These are phyloP conservation scores for Epizoanthus illoricatus DNA, from an alignment of 92 coral and sea anemone genomes.

Conservation along the genomic window DNA sequence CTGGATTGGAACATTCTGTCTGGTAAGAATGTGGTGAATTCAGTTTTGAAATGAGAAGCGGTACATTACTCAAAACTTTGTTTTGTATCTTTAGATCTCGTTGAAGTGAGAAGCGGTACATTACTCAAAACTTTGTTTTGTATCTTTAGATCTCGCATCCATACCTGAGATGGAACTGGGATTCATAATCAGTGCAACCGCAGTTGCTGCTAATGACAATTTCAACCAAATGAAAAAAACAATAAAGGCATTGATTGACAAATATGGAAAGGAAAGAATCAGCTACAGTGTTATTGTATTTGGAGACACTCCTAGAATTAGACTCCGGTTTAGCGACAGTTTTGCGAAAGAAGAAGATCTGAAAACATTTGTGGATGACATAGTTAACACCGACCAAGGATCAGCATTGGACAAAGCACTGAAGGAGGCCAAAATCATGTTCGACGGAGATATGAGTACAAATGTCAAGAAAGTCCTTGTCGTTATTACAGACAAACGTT, in stretches of 20 bases:
- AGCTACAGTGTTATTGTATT: conserved; percentile 40
- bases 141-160: conserved; percentile 22
- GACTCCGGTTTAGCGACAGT: conserved; percentile 45
- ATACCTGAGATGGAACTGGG: conserved; percentile 48
- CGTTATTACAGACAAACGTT: conserved; percentile 41
- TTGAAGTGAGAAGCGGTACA: no score
- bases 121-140: not conserved
- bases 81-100: conserved; percentile 20
- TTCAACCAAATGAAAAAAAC: conserved; percentile 36
- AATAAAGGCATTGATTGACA: conserved; percentile 39
- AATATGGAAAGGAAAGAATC: conserved; percentile 39
- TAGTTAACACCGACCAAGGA: conserved; percentile 61
- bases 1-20: no score
- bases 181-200: conserved; percentile 48
- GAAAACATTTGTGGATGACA: conserved; percentile 43
- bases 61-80: no score
- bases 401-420: conserved; percentile 53
- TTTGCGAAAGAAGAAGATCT: conserved; percentile 48
- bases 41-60: no score
- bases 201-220: conserved; percentile 13
- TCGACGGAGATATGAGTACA: conserved; percentile 24
- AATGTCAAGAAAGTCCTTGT: conserved; percentile 39
- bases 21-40: no score
- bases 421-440: conserved; percentile 35
- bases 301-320: conserved; percentile 44